Base-by-base conservation (phyloP, 2,797 vertebrate species). In the Cynodonichthys magdalenae region DNA sequence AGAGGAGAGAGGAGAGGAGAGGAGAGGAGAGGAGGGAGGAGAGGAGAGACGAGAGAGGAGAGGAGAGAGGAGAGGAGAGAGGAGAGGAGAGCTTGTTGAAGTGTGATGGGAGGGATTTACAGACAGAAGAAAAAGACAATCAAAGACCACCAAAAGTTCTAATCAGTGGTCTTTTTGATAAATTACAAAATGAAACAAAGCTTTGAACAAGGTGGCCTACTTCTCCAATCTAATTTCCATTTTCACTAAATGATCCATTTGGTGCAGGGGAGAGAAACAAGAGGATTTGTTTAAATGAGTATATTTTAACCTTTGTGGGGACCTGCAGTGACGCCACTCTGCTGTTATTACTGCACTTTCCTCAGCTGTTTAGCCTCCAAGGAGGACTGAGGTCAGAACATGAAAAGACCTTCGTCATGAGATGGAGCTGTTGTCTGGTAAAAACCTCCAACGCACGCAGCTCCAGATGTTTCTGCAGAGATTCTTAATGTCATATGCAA, bases 171-270 rank as follows among this genome's bases (percentile, higher is more conserved):
- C 54, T 54, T 75, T 81, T 81, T 77, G 66, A 67, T 75, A 46
- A 55, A 77, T 83, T 88, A 70, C 56, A 70, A 72, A 52, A 85
- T 82, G 82, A 87, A 88, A 78, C 66, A 45, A 62, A 66, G n/a
- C 74, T 47, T 57, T 77, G 75, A 81, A 80, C 62, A 66, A 15
- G 63, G 69, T 74, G 75, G 60, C 82, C 84, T 88, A 84, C 81
- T 90, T 83, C 82, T 67, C 60, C 6, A 44, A 49, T 45, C 36
- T 2, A 51, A 63, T 81, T 83, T 80, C 48, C 59, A 79, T 78
- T 82, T 71, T 9, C 42, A 61, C 59, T 70, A 60, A 87, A 79
- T 77, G 74, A 83, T 81, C 62, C 55, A 74, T 72, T 74, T 64
- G 77, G 58, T 18, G 31, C 6, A 46, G 6, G 9, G 41, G 39